These are phyloP conservation scores for Hermetia illucens DNA, from an alignment of 1,140 invertebrate species.

Conservation along the genomic window DNA sequence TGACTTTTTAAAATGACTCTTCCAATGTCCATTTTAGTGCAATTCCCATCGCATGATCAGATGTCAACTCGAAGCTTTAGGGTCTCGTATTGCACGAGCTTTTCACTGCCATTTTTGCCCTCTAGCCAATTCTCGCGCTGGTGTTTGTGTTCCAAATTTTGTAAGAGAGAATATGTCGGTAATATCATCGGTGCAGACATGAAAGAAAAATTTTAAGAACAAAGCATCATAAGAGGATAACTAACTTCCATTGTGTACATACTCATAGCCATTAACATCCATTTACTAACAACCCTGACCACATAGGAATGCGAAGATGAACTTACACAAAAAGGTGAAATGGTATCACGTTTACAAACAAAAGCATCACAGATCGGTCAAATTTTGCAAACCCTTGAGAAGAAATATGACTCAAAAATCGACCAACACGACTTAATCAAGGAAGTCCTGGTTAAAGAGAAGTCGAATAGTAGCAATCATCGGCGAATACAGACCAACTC, in stretches of 20 bases:
- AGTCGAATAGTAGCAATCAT: conserved; percentile 13
- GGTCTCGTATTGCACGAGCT: no score
- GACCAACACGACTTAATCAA: conserved; percentile 15
- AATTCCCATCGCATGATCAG: no score
- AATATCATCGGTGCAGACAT: no score
- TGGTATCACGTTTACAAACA: conserved; percentile 76
- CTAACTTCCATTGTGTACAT: conserved; percentile 4
- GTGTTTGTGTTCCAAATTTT: no score
- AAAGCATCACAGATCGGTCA: conserved; percentile 83
- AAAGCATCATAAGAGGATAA: not conserved
- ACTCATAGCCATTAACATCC: conserved; percentile 7
- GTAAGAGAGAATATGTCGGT: no score
- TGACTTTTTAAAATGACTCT: no score
- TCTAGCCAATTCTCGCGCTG: no score
- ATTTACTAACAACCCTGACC: conserved; percentile 14
- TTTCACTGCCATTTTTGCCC: no score
- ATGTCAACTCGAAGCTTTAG: no score
- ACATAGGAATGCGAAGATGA: conserved; percentile 81
- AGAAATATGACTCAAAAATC: conserved; percentile 38
- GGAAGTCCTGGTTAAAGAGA: conserved; percentile 7
- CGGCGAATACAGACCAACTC: conserved; percentile 14
- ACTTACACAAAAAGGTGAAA: conserved; percentile 79
- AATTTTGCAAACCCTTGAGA: conserved; percentile 77
- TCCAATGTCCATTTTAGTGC: no score
- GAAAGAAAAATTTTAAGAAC: not conserved